Evolutionary conservation across 1,140 invertebrate genomes (phyloP).

Genomic region (Bombus turneri): DNA sequence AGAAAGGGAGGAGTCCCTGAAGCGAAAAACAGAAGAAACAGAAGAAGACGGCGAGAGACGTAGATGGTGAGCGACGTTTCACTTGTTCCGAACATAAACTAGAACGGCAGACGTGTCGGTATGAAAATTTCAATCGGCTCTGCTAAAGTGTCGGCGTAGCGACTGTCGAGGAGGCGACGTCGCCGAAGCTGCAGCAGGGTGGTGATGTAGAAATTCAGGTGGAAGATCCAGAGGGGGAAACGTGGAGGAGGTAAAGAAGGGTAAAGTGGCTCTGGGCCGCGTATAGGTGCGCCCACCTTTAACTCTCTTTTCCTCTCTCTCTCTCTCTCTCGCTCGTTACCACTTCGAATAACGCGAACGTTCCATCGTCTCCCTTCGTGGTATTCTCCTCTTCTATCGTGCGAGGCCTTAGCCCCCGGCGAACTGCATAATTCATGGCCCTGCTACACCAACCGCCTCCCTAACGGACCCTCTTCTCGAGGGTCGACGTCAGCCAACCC

Average conservation of each 20-base stretch:
- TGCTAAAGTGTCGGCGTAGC: slow-evolving; percentile 61
- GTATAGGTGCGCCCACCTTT: slow-evolving; percentile 42
- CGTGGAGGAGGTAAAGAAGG: slow-evolving; percentile 43
- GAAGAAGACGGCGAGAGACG: slow-evolving; percentile 15
- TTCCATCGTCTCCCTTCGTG: slow-evolving; percentile 16
- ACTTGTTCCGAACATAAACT: slow-evolving; percentile 71
- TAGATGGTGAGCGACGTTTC: slow-evolving; percentile 52
- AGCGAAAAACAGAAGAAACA: slow-evolving; percentile 3
- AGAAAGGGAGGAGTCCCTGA: neutral
- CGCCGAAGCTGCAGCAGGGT: slow-evolving; percentile 30
- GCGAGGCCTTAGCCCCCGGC: slow-evolving; percentile 74
- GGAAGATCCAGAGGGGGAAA: slow-evolving; percentile 45
- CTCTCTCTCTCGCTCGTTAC: slow-evolving; percentile 41
- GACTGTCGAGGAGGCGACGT: slow-evolving; percentile 38
- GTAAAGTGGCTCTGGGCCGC: slow-evolving; percentile 66
- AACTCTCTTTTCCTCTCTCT: slow-evolving; percentile 1
- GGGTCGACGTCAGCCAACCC: slow-evolving; percentile 51
- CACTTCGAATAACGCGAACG: slow-evolving; percentile 38
- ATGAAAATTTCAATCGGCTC: slow-evolving; percentile 79
- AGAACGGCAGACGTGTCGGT: slow-evolving; percentile 74
- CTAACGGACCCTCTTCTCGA: slow-evolving; percentile 52
- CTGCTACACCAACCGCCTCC: slow-evolving; percentile 72
- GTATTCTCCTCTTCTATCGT: slow-evolving; percentile 61
- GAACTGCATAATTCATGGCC: slow-evolving; percentile 81
- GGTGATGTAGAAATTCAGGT: slow-evolving; percentile 34